phyloP scores from a whole-genome alignment of 1,140 invertebrate species.

The Drosophila miranda region DNA sequence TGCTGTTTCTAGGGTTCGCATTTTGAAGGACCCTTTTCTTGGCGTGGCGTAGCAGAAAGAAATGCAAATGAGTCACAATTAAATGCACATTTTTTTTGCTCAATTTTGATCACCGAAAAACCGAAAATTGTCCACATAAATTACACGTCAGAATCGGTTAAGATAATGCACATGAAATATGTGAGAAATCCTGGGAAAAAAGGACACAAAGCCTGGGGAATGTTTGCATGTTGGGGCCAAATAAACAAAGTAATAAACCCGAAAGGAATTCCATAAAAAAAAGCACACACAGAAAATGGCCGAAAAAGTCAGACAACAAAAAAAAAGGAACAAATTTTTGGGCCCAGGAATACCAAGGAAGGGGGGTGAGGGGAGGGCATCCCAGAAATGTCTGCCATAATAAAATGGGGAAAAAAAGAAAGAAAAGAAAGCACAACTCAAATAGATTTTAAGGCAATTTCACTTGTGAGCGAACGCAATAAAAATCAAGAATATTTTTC shows the following conservation, averaged over 20 bases:
- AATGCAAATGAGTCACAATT: constrained; percentile 60
- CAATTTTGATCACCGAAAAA: constrained; percentile 33
- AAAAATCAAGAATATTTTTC: constrained; percentile 80
- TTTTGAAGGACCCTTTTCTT: constrained; percentile 12
- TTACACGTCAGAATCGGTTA: constrained; percentile 57
- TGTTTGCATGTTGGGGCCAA: constrained; percentile 71
- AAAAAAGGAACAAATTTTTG: constrained; percentile 73
- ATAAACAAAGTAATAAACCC: constrained; percentile 77
- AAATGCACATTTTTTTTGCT: constrained; percentile 53
- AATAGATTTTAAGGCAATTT: constrained; percentile 80
- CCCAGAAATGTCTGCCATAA: constrained; percentile 58
- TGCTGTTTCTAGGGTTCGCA: constrained; percentile 26
- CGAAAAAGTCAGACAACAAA: constrained; percentile 40
- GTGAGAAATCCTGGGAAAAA: constrained; percentile 55
- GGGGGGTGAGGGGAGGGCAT: constrained; percentile 9
- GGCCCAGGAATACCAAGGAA: constrained; percentile 34
- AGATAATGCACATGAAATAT: constrained; percentile 77
- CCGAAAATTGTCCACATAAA: constrained; percentile 58
- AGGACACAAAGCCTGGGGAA: constrained; percentile 11
- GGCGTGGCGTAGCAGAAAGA: constrained; percentile 3
- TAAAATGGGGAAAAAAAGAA: too few species aligned
- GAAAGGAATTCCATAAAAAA: constrained; percentile 64
- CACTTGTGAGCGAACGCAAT: constrained; percentile 78
- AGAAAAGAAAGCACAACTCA: constrained; percentile 54
- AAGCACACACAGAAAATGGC: constrained; percentile 42